Percentiles rank a stretch among this genome's conserved stretches.
phyloP scores from a whole-genome alignment of 2,113 vertebrate species.

The Heteronetta atricapilla region DNA sequence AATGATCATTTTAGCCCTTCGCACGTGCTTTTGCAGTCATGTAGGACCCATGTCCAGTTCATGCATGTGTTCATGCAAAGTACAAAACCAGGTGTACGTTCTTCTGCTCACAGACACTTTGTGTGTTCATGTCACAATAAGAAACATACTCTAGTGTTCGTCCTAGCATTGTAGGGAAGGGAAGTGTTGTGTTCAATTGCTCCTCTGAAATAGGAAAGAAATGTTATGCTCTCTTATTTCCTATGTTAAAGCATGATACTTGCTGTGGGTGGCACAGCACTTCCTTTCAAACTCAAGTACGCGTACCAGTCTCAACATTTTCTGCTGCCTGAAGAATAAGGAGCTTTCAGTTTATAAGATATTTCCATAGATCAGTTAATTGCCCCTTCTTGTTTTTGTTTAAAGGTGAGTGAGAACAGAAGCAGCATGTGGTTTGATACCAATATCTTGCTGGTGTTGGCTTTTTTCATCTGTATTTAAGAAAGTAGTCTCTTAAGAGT shows the following conservation, averaged over 20 bases:
- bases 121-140: background rate
- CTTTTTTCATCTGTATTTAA: background rate
- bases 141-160: background rate
- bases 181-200: background rate
- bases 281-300: background rate
- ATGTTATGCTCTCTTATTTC: background rate
- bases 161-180: background rate
- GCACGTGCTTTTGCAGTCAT: background rate
- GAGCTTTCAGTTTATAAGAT: background rate
- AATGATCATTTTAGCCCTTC: background rate
- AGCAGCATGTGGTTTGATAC: background rate
- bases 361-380: background rate
- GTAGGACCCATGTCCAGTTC: background rate
- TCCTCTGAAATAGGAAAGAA: background rate
- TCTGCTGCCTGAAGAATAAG: background rate
- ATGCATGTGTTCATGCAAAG: background rate
- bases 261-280: background rate
- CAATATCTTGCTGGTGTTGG: background rate
- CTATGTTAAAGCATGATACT: background rate
- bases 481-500: background rate
- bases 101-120: background rate
- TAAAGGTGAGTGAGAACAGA: background rate
- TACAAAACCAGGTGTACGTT: background rate
- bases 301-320: background rate
- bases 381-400: background rate